Evolutionary conservation across 2,888 invertebrate species (phyloP).

Genomic region (Catocala nupta): DNA sequence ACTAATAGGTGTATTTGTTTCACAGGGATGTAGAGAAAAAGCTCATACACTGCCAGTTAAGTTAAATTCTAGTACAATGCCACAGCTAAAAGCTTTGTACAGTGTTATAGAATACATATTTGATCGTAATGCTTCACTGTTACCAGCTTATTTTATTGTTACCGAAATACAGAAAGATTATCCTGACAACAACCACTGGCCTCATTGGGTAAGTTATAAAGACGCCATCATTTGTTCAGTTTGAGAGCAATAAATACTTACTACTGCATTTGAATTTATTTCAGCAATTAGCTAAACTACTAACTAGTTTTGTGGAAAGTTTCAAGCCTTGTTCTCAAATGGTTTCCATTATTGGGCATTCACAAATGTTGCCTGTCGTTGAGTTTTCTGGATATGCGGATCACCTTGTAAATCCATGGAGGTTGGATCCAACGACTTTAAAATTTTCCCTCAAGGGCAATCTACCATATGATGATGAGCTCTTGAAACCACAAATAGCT

Average conservation of each 20-base stretch:
- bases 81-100: slow-evolving; percentile 93
- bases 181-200: slow-evolving; percentile 93
- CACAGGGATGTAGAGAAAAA: slow-evolving; percentile 94
- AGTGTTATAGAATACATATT: slow-evolving; percentile 95
- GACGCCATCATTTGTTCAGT: too few relatives aligned
- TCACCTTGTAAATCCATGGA: slow-evolving; percentile 97
- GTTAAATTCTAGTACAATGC: slow-evolving; percentile 93
- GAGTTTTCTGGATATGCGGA: slow-evolving; percentile 97
- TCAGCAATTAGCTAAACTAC: slow-evolving; percentile 93
- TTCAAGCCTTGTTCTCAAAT: slow-evolving; percentile 98
- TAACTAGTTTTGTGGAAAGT: slow-evolving; percentile 96
- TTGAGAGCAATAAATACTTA: background rate
- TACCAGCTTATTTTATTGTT: slow-evolving; percentile 98
- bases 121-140: slow-evolving; percentile 95
- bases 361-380: slow-evolving; percentile 97
- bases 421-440: slow-evolving; percentile 94
- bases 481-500: slow-evolving; percentile 95
- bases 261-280: slow-evolving; percentile 53
- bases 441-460: slow-evolving; percentile 89
- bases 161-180: slow-evolving; percentile 97
- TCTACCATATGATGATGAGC: slow-evolving; percentile 95
- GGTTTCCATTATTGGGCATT: slow-evolving; percentile 96
- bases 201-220: slow-evolving; percentile 93
- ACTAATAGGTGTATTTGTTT: slow-evolving; percentile 26
- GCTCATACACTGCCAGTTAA: slow-evolving; percentile 93